These are phyloP conservation scores for Heteromormyrus szaboi DNA, from an alignment of 2,797 vertebrate species.

Conservation along the genomic window DNA sequence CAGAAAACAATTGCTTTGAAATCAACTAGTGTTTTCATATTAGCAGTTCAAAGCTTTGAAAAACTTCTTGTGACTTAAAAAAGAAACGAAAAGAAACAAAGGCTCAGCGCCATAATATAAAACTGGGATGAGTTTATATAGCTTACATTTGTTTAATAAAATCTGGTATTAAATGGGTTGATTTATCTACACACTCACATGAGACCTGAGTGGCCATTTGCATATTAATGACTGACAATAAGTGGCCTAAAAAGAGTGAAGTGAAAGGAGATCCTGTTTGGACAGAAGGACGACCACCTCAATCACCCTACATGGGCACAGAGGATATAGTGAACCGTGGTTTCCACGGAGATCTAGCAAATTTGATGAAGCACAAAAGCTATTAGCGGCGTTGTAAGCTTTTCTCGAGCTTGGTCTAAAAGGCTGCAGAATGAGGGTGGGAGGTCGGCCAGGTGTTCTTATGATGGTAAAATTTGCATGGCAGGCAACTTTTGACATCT, in stretches of 20 bases:
- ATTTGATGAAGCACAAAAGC: background rate
- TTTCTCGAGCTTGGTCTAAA: background rate
- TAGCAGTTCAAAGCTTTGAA: background rate
- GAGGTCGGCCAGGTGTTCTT: background rate
- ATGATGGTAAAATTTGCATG: background rate
- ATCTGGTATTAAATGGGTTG: background rate
- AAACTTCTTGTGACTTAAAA: background rate
- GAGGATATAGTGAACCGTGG: background rate
- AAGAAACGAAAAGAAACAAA: background rate
- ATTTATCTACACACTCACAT: background rate
- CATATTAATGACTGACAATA: background rate
- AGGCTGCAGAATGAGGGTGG: background rate
- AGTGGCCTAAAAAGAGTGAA: background rate
- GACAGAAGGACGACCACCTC: background rate
- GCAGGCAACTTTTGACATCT: background rate
- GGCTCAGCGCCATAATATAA: background rate
- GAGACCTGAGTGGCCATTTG: background rate
- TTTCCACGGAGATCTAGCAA: background rate
- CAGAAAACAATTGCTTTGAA: background rate
- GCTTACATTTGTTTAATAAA: background rate
- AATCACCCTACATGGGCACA: background rate
- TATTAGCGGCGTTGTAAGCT: background rate
- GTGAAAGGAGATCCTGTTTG: slow-evolving; percentile 8
- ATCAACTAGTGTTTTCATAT: background rate
- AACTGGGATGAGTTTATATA: background rate